Evolutionary conservation across 2,113 vertebrate genomes (phyloP).

Genomic region (Deroptyus accipitrinus): DNA sequence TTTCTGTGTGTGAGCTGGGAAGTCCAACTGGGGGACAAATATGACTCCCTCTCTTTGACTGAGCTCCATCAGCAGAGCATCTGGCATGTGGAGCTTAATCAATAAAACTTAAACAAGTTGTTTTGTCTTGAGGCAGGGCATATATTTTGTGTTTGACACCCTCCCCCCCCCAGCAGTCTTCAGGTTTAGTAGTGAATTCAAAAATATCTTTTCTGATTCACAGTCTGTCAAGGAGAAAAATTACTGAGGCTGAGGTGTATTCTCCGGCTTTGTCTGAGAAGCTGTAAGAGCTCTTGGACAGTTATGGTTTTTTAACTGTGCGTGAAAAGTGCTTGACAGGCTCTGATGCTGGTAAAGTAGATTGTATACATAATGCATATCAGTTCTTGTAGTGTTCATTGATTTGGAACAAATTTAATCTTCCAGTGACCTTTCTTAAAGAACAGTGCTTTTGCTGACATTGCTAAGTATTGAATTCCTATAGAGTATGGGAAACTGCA

Average conservation of each 20-base stretch:
- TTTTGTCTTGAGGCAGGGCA: neutral
- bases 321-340: conserved; percentile 13
- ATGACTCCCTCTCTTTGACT: neutral
- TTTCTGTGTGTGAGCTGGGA: neutral
- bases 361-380: conserved; percentile 58
- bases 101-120: conserved; percentile 16
- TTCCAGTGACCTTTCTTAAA: conserved; percentile 52
- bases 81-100: neutral
- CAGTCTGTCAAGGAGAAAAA: conserved; percentile 18
- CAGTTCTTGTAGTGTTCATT: conserved; percentile 31
- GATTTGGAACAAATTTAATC: conserved; percentile 55
- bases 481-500: neutral
- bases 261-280: neutral
- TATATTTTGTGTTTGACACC: neutral
- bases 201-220: conserved; percentile 31
- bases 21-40: neutral
- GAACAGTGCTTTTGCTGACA: conserved; percentile 20
- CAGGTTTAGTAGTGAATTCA: conserved; percentile 30
- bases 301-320: conserved; percentile 8
- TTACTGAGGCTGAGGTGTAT: neutral
- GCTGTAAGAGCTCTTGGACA: conserved; percentile 15
- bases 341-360: conserved; percentile 34
- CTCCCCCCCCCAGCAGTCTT: neutral
- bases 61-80: neutral
- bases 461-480: neutral